Percentiles rank a stretch among this genome's conserved stretches.
Conservation (phyloP, 2,113 vertebrate species). For the Brachypodius melanocephalos region DNA sequence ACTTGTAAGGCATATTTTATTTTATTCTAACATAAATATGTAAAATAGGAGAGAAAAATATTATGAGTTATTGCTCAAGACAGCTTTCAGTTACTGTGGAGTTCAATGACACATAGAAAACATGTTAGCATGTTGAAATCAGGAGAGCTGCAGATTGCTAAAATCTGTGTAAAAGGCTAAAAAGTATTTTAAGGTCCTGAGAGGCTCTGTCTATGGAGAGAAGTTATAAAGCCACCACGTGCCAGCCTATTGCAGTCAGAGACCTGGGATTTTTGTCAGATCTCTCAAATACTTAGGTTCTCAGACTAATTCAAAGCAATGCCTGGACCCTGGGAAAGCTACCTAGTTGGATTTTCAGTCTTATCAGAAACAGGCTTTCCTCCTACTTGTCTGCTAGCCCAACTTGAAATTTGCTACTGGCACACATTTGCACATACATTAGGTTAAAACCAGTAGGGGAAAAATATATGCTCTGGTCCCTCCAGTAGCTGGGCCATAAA, state of each 20-base stretch:
- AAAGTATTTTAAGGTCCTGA: background rate
- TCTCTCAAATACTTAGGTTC: background rate
- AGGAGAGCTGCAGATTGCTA: background rate
- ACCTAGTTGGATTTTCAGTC: background rate
- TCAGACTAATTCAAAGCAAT: background rate
- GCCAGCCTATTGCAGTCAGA: background rate
- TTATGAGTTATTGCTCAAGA: background rate
- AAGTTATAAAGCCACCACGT: background rate
- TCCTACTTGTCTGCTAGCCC: background rate
- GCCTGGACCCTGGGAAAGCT: background rate
- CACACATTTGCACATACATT: background rate
- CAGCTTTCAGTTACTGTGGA: background rate
- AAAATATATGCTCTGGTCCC: rapidly evolving
- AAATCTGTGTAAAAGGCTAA: background rate
- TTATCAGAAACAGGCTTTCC: background rate
- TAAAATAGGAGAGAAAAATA: background rate
- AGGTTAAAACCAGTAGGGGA: background rate
- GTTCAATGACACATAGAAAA: background rate
- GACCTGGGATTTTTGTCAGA: background rate
- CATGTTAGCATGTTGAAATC: background rate
- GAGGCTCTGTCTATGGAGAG: background rate
- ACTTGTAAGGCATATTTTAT: background rate
- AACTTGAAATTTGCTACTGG: background rate
- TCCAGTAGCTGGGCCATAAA: background rate
- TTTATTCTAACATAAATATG: background rate